These are phyloP conservation scores for Salvelinus sp. DNA, from an alignment of 2,113 vertebrate species.

Conservation along the genomic window DNA sequence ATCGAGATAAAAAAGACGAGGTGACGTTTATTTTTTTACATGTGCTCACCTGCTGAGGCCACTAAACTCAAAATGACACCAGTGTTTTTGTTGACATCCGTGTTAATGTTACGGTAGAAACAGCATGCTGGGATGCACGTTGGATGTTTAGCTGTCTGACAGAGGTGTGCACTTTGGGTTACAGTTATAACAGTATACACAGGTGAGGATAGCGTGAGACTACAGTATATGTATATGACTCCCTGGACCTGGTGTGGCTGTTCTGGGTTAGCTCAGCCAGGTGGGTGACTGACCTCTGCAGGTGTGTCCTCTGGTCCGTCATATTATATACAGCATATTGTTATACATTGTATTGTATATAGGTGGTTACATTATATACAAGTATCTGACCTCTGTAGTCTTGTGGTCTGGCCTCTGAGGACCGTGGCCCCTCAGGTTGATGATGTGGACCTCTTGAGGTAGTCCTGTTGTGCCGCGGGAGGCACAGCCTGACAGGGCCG, in stretches of 20 bases:
- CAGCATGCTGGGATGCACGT: background rate
- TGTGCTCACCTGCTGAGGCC: background rate
- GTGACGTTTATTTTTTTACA: background rate
- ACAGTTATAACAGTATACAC: background rate
- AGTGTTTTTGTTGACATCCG: background rate
- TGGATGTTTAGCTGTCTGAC: background rate
- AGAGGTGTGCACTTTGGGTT: background rate
- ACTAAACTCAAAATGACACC: background rate
- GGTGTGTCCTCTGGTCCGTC: too few relatives aligned
- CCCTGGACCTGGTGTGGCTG: too few relatives aligned
- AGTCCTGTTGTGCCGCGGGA: constrained; percentile 83
- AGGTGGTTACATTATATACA: background rate
- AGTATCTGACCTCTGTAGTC: constrained; percentile 76
- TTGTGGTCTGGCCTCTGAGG: constrained; percentile 61
- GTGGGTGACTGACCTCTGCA: too few relatives aligned
- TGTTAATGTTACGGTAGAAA: background rate
- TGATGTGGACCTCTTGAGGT: constrained; percentile 89
- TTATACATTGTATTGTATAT: too few relatives aligned
- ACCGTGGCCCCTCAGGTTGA: constrained; percentile 80
- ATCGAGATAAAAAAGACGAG: background rate
- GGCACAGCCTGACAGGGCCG: constrained; percentile 87
- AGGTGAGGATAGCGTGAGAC: background rate
- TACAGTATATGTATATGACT: background rate
- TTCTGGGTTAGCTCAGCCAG: too few relatives aligned
- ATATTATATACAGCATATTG: too few relatives aligned